These are phyloP conservation scores for Dicycla oo DNA, from an alignment of 2,888 invertebrate genomes.

Conservation along the genomic window DNA sequence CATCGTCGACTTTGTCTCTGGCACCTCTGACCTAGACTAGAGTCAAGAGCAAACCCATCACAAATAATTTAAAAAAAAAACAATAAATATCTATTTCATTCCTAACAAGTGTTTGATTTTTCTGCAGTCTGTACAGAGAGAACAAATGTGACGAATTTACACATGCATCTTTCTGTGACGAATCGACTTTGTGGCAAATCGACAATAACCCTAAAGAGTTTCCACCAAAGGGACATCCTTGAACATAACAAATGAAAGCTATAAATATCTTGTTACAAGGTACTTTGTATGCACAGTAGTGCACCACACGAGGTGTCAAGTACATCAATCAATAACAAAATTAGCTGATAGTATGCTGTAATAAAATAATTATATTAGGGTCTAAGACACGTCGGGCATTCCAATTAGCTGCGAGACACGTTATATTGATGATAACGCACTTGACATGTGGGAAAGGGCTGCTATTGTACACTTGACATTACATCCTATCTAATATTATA, in stretches of 20 bases:
- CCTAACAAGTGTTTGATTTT: no score
- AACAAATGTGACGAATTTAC: no score
- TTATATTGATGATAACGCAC: constrained; percentile 39
- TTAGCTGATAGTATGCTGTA: constrained; percentile 53
- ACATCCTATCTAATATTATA: no score
- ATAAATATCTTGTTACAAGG: constrained; percentile 28
- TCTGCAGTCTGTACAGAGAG: no score
- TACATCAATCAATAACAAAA: constrained; percentile 56
- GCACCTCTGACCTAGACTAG: no score
- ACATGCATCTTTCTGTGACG: no score
- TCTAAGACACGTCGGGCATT: constrained; percentile 50
- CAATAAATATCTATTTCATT: no score
- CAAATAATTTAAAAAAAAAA: no score
- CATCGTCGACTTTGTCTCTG: no score
- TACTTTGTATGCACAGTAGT: constrained; percentile 32
- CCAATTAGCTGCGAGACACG: constrained; percentile 42
- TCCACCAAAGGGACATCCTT: constrained; percentile 27
- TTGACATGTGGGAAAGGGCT: constrained; percentile 50
- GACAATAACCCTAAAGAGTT: no score
- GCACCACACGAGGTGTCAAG: constrained; percentile 43
- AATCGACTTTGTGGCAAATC: no score
- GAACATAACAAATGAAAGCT: constrained; percentile 19
- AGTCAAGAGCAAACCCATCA: no score
- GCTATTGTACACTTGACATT: constrained; percentile 2
- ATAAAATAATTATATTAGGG: constrained; percentile 57